Base-by-base conservation (phyloP, 2,888 invertebrate species). In the Griposia aprilina region DNA sequence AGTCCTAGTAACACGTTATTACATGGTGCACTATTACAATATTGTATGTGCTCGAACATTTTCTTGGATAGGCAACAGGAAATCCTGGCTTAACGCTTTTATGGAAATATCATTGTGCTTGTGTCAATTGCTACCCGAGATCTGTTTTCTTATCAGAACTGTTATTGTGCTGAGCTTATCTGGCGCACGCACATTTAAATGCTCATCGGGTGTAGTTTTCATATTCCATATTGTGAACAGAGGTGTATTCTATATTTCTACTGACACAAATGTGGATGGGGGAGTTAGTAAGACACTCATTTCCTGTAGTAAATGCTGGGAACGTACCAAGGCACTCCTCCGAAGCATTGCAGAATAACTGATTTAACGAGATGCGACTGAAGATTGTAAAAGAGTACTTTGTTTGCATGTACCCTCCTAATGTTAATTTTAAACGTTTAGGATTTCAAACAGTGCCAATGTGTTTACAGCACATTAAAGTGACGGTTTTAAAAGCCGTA, bases 61-160 rank as follows among this genome's bases (percentile, higher is more conserved):
- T 78, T 84, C 86, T 82, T 78, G 69, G 60, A 82, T 36, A 76
- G 74, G 73, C 74, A 76, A 72, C 72, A 80, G 80, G 80, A 82
- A 85, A 86, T 81, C 79, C 79, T 73, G 66, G 84, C 67, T 82
- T 73, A 78, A 79, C 66, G 74, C 66, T 80, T 82, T 80, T 84
- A 86, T 87, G 88, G 80, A 87, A 87, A 87, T 87, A 87, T 80
- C 80, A 87, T 86, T 86, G 86, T 84, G 83, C 60, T 84, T 78
- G 81, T 84, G 78, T 80, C 82, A 87, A 86, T 87, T 83, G 82
- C 81, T 78, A 86, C 68, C 68, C 86, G 84, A 84, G 88, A 82
- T 81, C 84, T 81, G 84, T 80, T 84, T 76, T 81, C 80, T 81
- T 86, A 85, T 87, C 85, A 84, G 55, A 81, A 87, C 63, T 86